phyloP scores from a whole-genome alignment of 2,888 invertebrate genomes.

The Thysanoteuthis rhombus region DNA sequence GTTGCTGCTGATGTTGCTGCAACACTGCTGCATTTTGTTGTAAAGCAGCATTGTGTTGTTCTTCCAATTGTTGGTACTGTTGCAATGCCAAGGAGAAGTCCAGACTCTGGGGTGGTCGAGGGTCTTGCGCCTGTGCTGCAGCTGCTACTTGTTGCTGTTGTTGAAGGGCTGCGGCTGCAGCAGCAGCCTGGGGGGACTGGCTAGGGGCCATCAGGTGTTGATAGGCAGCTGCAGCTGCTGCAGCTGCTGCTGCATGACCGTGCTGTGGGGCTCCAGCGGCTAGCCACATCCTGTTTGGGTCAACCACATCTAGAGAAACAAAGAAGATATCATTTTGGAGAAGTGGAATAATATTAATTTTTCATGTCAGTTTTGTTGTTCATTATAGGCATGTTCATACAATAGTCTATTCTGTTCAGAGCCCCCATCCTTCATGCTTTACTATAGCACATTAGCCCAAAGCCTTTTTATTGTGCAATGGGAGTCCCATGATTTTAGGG shows the following conservation, averaged over 20 bases:
- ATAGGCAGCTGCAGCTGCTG: conserved; percentile 33
- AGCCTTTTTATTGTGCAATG: no score
- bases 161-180: conserved; percentile 34
- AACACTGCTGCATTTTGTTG: not conserved
- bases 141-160: conserved; percentile 35
- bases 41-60: conserved; percentile 20
- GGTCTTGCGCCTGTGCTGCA: conserved; percentile 31
- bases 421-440: no score
- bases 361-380: no score
- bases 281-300: conserved; percentile 40
- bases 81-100: conserved; percentile 37
- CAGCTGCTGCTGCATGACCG: conserved; percentile 33
- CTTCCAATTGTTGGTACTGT: conserved; percentile 35
- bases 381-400: no score
- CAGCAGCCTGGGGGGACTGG: conserved; percentile 29
- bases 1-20: conserved; percentile 23
- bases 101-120: conserved; percentile 31
- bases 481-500: no score
- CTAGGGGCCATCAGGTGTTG: conserved; percentile 34
- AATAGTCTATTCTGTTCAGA: no score
- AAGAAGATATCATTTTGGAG: not conserved
- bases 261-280: conserved; percentile 19
- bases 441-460: no score
- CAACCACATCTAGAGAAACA: conserved; percentile 38
- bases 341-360: not conserved